phyloP scores from a whole-genome alignment of 1,140 invertebrate species.

The Amphibalanus amphitrite region DNA sequence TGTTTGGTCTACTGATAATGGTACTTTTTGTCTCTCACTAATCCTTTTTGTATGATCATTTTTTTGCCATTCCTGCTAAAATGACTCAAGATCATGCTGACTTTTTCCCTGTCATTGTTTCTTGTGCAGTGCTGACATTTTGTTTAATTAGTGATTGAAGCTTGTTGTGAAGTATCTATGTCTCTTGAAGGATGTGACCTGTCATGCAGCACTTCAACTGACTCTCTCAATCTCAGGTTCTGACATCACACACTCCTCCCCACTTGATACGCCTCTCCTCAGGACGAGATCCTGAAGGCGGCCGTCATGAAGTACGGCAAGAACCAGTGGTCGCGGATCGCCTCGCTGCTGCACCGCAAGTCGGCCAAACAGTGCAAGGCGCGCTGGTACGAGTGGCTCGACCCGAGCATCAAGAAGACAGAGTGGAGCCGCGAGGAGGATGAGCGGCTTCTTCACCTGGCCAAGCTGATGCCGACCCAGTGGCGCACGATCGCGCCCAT shows the following conservation, averaged over 20 bases:
- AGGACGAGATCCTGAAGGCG: slow-evolving; percentile 99
- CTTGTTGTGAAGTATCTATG: too few species aligned
- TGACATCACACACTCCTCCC: background rate
- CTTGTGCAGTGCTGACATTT: background rate
- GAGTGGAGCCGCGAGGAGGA: slow-evolving; percentile 99
- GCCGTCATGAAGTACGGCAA: slow-evolving; percentile 99
- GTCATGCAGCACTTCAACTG: too few species aligned
- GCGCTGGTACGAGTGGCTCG: slow-evolving; percentile 98
- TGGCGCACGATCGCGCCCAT: slow-evolving; percentile 99
- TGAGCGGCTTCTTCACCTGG: slow-evolving; percentile 92
- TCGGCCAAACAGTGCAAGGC: slow-evolving; percentile 99
- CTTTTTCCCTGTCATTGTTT: slow-evolving; percentile 19
- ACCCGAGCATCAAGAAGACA: slow-evolving; percentile 99
- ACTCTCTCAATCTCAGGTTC: background rate
- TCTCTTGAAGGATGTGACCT: too few species aligned
- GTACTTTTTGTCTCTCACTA: too few species aligned
- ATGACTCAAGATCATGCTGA: slow-evolving; percentile 4
- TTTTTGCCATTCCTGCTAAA: background rate
- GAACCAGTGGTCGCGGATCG: slow-evolving; percentile 99
- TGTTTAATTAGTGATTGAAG: background rate
- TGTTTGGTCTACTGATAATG: slow-evolving; percentile 1
- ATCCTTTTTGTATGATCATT: background rate
- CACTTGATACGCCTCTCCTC: background rate
- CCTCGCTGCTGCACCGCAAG: slow-evolving; percentile 92
- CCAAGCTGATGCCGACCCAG: slow-evolving; percentile 98